Percentiles rank a stretch among this genome's conserved stretches.
Evolutionary conservation across 2,888 invertebrate genomes (phyloP).

Genomic region (Idaea dimidiata): DNA sequence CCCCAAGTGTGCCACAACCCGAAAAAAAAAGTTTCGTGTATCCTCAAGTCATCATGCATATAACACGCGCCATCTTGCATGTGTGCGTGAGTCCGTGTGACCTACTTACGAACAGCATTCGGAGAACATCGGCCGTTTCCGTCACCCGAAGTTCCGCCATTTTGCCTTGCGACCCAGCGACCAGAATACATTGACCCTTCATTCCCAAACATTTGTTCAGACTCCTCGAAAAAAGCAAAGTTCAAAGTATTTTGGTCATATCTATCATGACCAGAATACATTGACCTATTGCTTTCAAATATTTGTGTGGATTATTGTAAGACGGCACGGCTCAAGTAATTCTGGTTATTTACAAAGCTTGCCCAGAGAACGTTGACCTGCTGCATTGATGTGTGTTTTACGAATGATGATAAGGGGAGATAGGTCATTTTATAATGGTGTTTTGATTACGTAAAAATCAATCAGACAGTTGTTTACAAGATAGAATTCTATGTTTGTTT

Average conservation of each 20-base stretch:
- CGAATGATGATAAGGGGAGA: constrained; percentile 9
- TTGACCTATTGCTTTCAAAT: constrained; percentile 6
- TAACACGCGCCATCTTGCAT: constrained; percentile 30
- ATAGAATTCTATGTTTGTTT: constrained; percentile 27
- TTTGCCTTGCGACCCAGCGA: constrained; percentile 42
- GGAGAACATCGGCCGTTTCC: constrained; percentile 63
- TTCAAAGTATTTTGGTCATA: neutral
- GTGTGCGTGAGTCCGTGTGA: constrained; percentile 74
- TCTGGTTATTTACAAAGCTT: neutral
- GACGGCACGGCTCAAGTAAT: neutral
- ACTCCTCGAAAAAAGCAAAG: neutral
- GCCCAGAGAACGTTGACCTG: constrained; percentile 4
- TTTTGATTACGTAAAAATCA: constrained; percentile 49
- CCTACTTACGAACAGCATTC: constrained; percentile 74
- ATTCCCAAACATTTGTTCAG: constrained; percentile 15
- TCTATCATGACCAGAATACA: constrained; percentile 1
- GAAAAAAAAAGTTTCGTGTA: constrained; percentile 54
- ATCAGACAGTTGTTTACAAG: constrained; percentile 41
- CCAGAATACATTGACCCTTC: constrained; percentile 54
- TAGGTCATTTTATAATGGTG: constrained; percentile 24
- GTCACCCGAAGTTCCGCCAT: constrained; percentile 63
- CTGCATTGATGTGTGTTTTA: neutral
- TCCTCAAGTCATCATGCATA: constrained; percentile 50
- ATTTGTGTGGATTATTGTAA: neutral
- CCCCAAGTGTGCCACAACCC: constrained; percentile 57